Base-by-base conservation (phyloP, 2,113 vertebrate species). In the Silurus glanis region DNA sequence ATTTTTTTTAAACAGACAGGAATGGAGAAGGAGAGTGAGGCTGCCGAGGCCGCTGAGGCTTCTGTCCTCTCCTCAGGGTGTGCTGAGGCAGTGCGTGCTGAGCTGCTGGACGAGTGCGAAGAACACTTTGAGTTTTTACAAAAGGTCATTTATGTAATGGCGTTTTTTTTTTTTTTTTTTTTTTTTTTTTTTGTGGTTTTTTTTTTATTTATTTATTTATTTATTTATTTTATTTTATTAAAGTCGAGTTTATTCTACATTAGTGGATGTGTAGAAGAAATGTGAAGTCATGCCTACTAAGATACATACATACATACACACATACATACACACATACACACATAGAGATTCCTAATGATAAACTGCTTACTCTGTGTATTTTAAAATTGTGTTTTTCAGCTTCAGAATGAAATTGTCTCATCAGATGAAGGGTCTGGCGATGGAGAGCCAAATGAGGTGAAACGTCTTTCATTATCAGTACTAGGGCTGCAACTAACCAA, bases 321-420 rank as follows among this genome's bases (percentile, higher is more conserved):
- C n/a, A n/a, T n/a, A n/a, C n/a, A 37, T 69, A 6, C 7, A 21
- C 21, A 10, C 23, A 64, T 4, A 61, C 3, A 64, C 10, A 64
- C 23, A 64, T 64, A 28, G 64, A 67, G 5, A 37, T 19, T 71
- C 12, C 6, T 80, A 2, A 2, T 58, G 6, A 17, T 62, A 64
- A 25, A 37, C 5, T 47, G 6, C 17, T 62, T n/a, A 21, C 21
- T 67, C 0, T 58, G 55, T 71, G 16, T 53, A 19, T 59, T 55
- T 8, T 49, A 16, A 55, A 17, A 49, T 76, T 58, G 13, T 91
- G 3, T 92, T 64, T 92, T 92, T 25, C 91, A 96, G 95, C 88
- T 95, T 51, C 95, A 95, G 84, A 93, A 93, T 89, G 91, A 94
- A 72, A 91, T 95, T 0, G 87, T 94, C 37, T 88, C 94, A 25